phyloP scores from a whole-genome alignment of 2,113 vertebrate species.

The Lagopus leucura region DNA sequence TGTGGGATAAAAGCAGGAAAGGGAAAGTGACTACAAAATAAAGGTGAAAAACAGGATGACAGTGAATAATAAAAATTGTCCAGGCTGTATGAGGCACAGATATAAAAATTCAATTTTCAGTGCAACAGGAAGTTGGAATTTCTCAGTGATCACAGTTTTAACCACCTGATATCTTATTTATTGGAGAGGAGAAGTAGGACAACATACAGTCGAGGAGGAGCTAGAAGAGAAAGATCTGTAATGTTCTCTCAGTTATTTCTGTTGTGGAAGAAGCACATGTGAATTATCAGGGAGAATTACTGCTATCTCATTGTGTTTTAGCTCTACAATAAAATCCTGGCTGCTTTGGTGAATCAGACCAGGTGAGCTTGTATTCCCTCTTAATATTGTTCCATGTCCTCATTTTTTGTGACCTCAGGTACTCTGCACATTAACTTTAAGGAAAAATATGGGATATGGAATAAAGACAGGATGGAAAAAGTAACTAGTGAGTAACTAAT shows the following conservation, averaged over 20 bases:
- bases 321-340: neutral
- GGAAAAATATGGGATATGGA: neutral
- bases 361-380: neutral
- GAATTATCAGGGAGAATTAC: neutral
- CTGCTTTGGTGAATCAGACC: neutral
- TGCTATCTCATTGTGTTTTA: neutral
- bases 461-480: neutral
- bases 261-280: neutral
- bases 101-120: neutral
- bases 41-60: constrained; percentile 6
- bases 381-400: neutral
- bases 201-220: neutral
- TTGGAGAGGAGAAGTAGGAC: neutral
- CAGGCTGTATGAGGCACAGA: neutral
- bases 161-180: neutral
- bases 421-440: neutral
- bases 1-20: neutral
- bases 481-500: neutral
- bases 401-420: neutral
- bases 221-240: neutral
- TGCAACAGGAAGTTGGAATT: neutral
- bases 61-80: neutral
- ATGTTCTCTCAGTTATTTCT: neutral
- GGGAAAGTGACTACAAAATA: constrained; percentile 12
- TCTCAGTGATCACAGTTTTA: neutral